Evolutionary conservation across 2,888 invertebrate species (phyloP).

Genomic region (Herminia tarsipennalis): DNA sequence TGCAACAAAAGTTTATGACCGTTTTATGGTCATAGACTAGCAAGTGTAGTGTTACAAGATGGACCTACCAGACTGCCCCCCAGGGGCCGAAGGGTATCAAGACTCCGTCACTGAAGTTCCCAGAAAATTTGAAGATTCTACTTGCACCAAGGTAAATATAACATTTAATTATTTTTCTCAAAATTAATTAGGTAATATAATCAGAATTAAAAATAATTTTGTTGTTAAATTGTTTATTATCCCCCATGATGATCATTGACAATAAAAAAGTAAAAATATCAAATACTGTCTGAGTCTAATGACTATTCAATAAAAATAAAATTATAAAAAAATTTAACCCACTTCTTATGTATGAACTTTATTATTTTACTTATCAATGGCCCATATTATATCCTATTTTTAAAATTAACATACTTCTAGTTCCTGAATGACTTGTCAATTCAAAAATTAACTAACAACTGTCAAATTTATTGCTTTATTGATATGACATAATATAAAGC

Average conservation of each 20-base stretch:
- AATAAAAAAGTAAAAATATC: not conserved
- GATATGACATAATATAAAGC: too few species aligned
- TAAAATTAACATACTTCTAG: not conserved
- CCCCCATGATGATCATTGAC: constrained; percentile 17
- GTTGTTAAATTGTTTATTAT: constrained; percentile 39
- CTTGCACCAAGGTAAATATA: constrained; percentile 79
- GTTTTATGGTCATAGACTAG: constrained; percentile 73
- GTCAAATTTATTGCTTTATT: too few species aligned
- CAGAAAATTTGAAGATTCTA: constrained; percentile 60
- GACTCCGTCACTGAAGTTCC: constrained; percentile 74
- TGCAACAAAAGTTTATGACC: constrained; percentile 67
- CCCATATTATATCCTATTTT: not conserved
- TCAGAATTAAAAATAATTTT: constrained; percentile 36
- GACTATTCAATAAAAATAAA: too few species aligned
- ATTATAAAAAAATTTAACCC: too few species aligned
- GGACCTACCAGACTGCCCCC: constrained; percentile 81
- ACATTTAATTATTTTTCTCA: constrained; percentile 25
- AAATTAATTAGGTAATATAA: constrained; percentile 26
- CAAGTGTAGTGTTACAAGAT: constrained; percentile 80
- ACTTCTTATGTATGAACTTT: too few species aligned
- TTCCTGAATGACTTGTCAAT: too few species aligned
- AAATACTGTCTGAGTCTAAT: too few species aligned
- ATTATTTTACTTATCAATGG: too few species aligned
- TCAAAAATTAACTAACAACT: too few species aligned
- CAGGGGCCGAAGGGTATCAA: constrained; percentile 79